Base-by-base conservation (phyloP, 2,797 vertebrate genomes). In the Oreortyx pictus region DNA sequence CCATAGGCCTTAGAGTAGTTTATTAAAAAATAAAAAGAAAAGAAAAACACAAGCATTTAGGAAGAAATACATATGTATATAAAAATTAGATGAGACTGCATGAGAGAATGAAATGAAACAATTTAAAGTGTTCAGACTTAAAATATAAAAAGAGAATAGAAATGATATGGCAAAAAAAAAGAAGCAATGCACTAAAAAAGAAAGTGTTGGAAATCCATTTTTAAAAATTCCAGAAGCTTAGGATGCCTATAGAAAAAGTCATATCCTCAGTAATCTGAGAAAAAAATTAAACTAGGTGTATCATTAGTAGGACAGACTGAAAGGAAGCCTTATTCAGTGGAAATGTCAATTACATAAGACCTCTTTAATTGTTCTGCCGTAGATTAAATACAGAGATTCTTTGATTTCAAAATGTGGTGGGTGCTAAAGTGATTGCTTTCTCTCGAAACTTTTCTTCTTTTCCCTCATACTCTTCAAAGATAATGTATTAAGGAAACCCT, bases 331-430 rank as follows among this genome's bases (percentile, higher is more conserved):
- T 94, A 74, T 74, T 83, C 74, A 74, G 64, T 89, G 87, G 81
- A 86, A 93, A 95, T 91, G 93, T 94, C 92, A 81, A 94, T 95
- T 95, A 94, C 62, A 8, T 92, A 95, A 94, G 87, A 79, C 25
- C 85, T 90, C 80, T 82, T 88, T 90, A 85, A 81, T 44, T 44
- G 59, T 89, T 90, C 94, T 79, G 76, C 60, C 91, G 66, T 70
- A 95, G 3, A 1, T 76, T 93, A 83, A 33, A 87, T 62, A 76
- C 62, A 89, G 89, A 86, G 74, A 92, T 86, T 82, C 85, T 93
- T 88, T 78, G 86, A 93, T 52, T 93, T 95, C 76, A 86, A 81
- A 91, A 88, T 15, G 82, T 73, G 22, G 92, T 95, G 94, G 94
- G 93, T 93, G 93, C 88, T 89, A 83, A 79, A 56, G 46, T 46